These are phyloP conservation scores for Macropis europaea DNA, from an alignment of 2,888 invertebrate genomes.

Conservation along the genomic window DNA sequence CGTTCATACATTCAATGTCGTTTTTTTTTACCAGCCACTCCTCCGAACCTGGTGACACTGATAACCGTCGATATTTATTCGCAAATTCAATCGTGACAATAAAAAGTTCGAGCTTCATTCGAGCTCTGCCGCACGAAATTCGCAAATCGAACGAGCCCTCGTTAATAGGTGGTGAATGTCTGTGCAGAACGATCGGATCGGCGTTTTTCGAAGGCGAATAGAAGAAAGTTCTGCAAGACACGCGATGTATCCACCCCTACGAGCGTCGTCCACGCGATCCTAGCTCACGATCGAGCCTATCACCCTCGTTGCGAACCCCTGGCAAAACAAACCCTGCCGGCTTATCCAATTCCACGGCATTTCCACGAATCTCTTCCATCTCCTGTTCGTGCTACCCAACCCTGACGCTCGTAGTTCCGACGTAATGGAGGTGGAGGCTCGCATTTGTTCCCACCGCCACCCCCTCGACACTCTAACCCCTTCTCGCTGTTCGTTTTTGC, in stretches of 20 bases:
- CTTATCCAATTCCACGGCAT: constrained; percentile 72
- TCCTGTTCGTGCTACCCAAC: constrained; percentile 53
- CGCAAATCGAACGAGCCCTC: constrained; percentile 20
- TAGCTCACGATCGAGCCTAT: constrained; percentile 40
- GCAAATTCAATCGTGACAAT: too few relatives aligned
- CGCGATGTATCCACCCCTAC: constrained; percentile 53
- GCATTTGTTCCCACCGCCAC: constrained; percentile 56
- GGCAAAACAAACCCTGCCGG: constrained; percentile 67
- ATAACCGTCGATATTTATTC: too few relatives aligned
- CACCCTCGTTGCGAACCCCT: constrained; percentile 59
- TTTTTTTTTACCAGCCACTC: too few relatives aligned
- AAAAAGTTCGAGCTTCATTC: too few relatives aligned
- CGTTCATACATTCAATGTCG: too few relatives aligned
- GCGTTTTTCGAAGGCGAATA: constrained; percentile 47
- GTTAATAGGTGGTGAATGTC: constrained; percentile 45
- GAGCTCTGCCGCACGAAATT: not conserved
- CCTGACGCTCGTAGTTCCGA: constrained; percentile 49
- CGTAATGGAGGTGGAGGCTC: constrained; percentile 64
- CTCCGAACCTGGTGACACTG: too few relatives aligned
- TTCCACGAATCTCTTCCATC: constrained; percentile 72
- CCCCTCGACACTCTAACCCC: constrained; percentile 22
- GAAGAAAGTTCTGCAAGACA: constrained; percentile 53
- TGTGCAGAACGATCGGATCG: constrained; percentile 44
- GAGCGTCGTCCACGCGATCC: constrained; percentile 57
- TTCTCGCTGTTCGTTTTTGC: constrained; percentile 5